Evolutionary conservation across 1,140 invertebrate genomes (phyloP), one percentile per base, ranked within the genome.

Genomic region (Drosophila baimaii): DNA sequence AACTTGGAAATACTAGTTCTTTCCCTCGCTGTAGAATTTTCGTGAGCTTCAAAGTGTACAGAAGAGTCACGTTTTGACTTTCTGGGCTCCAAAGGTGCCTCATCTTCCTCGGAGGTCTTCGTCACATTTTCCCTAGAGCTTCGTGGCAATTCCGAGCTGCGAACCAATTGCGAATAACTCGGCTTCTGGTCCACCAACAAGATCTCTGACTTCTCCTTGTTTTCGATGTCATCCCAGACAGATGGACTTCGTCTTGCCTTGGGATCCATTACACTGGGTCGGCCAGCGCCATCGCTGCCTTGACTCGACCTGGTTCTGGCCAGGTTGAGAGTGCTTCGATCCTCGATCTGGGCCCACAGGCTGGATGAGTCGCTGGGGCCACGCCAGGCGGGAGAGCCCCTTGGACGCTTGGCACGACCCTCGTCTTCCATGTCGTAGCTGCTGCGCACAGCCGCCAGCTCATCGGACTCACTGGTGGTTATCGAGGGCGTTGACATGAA

Each of bases 1-100:
- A 1, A 1, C 7, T 17, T 29, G 25, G 10, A 29, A 6, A 12
- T 3, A 5, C 27, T 52, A 19, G 17, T 2, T 21, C 5, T n/a
- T 2, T 49, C n/a, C n/a, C 0, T 3, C 9, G 31, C 17, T 2
- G 31, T 27, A 0, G 3, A 2, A 51, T 31, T 31, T 2, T 21
- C 10, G 0, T n/a, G 13, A 10, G 1, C 13, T 33, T 15, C 2
- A 35, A 52, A 52, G 49, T 8, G 29, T 52, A 33, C 4, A 15
- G 4, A n/a, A 9, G 29, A 52, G 6, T 21, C 49, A 9, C 29
- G 46, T 97, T 12, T 6, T 29, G 27, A 13, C 6, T n/a, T 31
- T 9, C 12, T n/a, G 41, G 2, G 5, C 1, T 31, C 31, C 8
- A 44, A 44, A 1, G 13, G 13, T n/a, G 3, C 12, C 2, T 44